These are phyloP conservation scores for Drosophila dunni DNA, from an alignment of 1,140 invertebrate genomes.

Conservation along the genomic window DNA sequence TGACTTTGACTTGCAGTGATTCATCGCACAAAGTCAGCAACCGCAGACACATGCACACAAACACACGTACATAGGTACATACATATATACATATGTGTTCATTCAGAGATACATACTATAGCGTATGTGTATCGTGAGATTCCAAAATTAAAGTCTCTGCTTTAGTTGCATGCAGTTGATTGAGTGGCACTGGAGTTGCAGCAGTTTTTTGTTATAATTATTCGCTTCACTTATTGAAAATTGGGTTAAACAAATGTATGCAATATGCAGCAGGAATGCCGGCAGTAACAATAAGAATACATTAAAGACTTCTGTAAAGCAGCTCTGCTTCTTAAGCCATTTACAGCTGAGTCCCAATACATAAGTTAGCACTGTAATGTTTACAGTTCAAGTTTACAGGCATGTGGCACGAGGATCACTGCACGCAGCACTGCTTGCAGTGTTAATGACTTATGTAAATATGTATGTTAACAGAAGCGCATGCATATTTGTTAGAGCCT, in stretches of 20 bases:
- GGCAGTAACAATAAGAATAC: background rate
- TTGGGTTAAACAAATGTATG: slow-evolving; percentile 1
- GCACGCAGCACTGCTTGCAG: background rate
- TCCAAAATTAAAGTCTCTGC: slow-evolving; percentile 26
- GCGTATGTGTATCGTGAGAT: slow-evolving; percentile 4
- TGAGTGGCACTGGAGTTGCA: slow-evolving; percentile 16
- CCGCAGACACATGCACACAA: slow-evolving; percentile 5
- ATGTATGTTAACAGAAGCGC: background rate
- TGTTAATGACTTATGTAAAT: background rate
- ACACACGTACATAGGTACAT: background rate
- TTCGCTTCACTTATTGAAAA: slow-evolving; percentile 20
- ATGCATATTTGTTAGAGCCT: background rate
- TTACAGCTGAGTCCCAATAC: too few relatives aligned
- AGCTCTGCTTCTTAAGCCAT: background rate
- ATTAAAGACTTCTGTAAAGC: background rate
- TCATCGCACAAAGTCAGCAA: slow-evolving; percentile 33
- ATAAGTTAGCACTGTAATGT: too few relatives aligned
- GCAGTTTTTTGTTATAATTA: slow-evolving; percentile 6
- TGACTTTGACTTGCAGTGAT: slow-evolving; percentile 33
- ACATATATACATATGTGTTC: background rate
- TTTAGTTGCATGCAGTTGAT: slow-evolving; percentile 27
- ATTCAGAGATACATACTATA: background rate
- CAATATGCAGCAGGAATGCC: background rate
- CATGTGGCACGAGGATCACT: background rate
- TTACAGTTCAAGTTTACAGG: too few relatives aligned